Evolutionary conservation across 53 echinoderm and acorn worm genomes (phyloP).

Genomic region (Paracentrotus lividus): DNA sequence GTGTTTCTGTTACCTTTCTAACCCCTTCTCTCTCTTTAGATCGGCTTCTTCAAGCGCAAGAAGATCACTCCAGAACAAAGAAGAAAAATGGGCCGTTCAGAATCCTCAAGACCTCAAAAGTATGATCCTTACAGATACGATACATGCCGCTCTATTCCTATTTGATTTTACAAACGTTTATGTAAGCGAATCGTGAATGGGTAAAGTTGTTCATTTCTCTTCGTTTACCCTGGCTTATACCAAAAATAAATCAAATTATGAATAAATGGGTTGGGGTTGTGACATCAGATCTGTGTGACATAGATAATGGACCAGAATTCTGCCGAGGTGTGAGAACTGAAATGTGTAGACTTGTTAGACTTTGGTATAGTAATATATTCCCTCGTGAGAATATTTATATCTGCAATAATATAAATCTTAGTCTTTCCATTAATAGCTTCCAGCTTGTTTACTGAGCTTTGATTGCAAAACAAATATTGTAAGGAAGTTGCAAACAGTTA

Average conservation of each 20-base stretch:
- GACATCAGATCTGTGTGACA: too few relatives aligned
- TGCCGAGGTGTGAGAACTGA: not conserved
- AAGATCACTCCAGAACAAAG: slow-evolving; percentile 68
- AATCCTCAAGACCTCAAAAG: slow-evolving; percentile 36
- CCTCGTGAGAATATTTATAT: not conserved
- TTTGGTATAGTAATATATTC: slow-evolving; percentile 43
- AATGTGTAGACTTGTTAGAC: not conserved
- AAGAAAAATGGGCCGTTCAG: slow-evolving; percentile 61
- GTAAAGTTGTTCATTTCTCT: not conserved
- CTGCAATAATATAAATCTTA: slow-evolving; percentile 1
- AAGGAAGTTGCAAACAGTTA: too few relatives aligned
- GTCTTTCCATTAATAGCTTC: slow-evolving; percentile 42
- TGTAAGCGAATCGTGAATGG: not conserved
- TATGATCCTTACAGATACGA: slow-evolving; percentile 42
- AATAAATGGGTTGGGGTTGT: not conserved
- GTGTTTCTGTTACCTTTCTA: slow-evolving; percentile 24
- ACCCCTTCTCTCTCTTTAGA: slow-evolving; percentile 47
- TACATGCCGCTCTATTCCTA: not conserved
- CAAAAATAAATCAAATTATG: not conserved
- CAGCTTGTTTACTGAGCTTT: not conserved
- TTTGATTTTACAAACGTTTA: not conserved
- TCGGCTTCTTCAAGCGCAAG: slow-evolving; percentile 70
- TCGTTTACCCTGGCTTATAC: not conserved
- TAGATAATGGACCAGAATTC: not conserved
- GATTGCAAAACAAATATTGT: not conserved